Evolutionary conservation across 2,113 vertebrate genomes (phyloP), one percentile per base, ranked within the genome.

Genomic region (Caretta caretta): DNA sequence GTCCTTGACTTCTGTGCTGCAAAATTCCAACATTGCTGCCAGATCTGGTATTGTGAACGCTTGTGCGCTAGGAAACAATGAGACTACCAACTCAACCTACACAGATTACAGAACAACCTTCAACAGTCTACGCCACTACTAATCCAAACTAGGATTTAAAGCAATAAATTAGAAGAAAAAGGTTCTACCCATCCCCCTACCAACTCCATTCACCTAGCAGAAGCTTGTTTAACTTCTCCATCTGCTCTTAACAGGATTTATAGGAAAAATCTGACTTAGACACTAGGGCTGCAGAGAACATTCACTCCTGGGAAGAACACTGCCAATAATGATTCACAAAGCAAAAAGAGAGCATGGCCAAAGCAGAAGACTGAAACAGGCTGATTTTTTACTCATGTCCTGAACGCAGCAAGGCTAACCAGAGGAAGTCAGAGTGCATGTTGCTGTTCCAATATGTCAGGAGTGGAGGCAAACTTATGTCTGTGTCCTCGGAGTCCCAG

Each of bases 191-290:
- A 78, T n/a, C 53, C 83, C 87, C 51, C 57, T 80, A 78, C 56
- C 69, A 80, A 56, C 90, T 94, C 84, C 54, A 22, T 87, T 93
- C 54, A 89, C 57, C 38, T 78, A 85, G 27, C 3, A 80, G 35
- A 95, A 84, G 6, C 80, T 46, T 89, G 51, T 80, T 93, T 90
- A 82, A 84, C 79, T 96, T 86, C 83, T 78, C 22, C 6, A 16
- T 96, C 86, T 49, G 91, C 69, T 82, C 93, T 94, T 83, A 87
- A 93, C 56, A 83, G 92, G 94, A 97, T 78, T 65, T 53, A 80
- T 31, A 90, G 78, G 49, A 86, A 86, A 94, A 94, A 87, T 29
- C 48, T 94, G 83, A 92, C 91, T 53, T 51, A 93, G 84, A 72
- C 80, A 0, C 0, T 50, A 79, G 54, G 93, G 93, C 85, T 95